Evolutionary conservation across 2,797 vertebrate genomes (phyloP).

Genomic region (Anabacerthia variegaticeps): DNA sequence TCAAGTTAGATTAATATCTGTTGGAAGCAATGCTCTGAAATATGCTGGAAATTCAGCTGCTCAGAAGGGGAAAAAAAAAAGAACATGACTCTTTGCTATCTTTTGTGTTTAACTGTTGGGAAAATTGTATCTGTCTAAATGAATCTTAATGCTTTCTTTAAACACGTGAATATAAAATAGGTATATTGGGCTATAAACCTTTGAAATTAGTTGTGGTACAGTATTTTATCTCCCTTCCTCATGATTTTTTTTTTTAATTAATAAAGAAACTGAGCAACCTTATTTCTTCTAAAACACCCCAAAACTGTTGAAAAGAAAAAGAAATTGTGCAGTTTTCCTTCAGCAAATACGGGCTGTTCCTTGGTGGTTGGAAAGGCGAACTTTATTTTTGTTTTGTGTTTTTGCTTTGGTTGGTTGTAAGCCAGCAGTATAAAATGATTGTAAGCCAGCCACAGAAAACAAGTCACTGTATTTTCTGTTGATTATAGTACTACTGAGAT

Average conservation of each 20-base stretch:
- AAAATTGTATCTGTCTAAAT: neutral
- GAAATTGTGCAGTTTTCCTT: neutral
- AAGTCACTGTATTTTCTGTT: slow-evolving; percentile 33
- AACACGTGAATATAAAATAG: neutral
- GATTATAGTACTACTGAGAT: slow-evolving; percentile 50
- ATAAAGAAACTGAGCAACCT: neutral
- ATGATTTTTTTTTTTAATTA: neutral
- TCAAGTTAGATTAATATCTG: neutral
- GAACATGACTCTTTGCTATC: neutral
- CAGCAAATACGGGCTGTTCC: neutral
- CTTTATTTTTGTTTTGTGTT: slow-evolving; percentile 24
- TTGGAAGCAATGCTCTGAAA: neutral
- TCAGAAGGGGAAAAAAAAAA: neutral
- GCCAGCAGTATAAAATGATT: slow-evolving; percentile 1
- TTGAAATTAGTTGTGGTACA: neutral
- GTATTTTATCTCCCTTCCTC: neutral
- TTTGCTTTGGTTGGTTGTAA: slow-evolving; percentile 46
- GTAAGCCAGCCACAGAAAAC: slow-evolving; percentile 34
- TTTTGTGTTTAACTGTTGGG: neutral
- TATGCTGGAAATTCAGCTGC: neutral
- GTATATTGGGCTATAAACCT: neutral
- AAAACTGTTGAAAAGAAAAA: neutral
- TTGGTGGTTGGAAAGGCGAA: neutral
- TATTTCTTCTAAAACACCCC: neutral
- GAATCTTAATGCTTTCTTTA: neutral